Conservation (phyloP, 2,113 vertebrate species). For the Trichomycterus rosablanca region DNA sequence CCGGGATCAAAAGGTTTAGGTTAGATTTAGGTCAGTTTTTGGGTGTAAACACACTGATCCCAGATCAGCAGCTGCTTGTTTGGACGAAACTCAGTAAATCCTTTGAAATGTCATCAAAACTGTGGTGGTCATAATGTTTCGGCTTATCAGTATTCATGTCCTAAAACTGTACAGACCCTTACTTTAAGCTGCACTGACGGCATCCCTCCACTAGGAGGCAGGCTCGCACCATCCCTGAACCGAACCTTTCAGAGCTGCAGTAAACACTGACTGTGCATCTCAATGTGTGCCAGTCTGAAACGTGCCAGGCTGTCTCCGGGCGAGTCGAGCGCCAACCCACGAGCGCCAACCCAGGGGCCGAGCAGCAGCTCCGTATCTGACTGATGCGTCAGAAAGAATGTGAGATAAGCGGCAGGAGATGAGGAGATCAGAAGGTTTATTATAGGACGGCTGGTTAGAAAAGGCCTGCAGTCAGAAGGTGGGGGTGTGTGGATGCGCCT, state of each 20-base stretch:
- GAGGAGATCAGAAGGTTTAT: neutral
- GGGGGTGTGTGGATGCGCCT: neutral
- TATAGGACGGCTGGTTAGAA: neutral
- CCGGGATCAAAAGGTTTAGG: too few relatives aligned
- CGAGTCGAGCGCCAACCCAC: neutral
- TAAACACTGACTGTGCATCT: slow-evolving; percentile 30
- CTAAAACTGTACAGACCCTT: too few relatives aligned
- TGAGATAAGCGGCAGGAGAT: slow-evolving; percentile 2
- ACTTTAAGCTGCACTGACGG: neutral
- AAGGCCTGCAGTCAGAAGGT: neutral
- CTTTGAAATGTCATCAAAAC: too few relatives aligned
- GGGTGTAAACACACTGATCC: too few relatives aligned
- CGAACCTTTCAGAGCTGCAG: slow-evolving; percentile 23
- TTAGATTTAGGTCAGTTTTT: too few relatives aligned
- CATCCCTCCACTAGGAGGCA: slow-evolving; percentile 55
- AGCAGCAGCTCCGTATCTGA: neutral
- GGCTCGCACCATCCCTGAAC: slow-evolving; percentile 16
- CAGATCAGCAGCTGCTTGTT: too few relatives aligned
- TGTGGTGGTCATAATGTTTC: too few relatives aligned
- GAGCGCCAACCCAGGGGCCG: neutral
- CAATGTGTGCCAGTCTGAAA: neutral
- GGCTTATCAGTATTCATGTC: too few relatives aligned
- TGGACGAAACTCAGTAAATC: too few relatives aligned
- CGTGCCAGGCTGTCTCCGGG: neutral
- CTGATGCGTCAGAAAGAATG: slow-evolving; percentile 2